Conservation (phyloP, 2,113 vertebrate species). For the Aspidoscelis tigris region DNA sequence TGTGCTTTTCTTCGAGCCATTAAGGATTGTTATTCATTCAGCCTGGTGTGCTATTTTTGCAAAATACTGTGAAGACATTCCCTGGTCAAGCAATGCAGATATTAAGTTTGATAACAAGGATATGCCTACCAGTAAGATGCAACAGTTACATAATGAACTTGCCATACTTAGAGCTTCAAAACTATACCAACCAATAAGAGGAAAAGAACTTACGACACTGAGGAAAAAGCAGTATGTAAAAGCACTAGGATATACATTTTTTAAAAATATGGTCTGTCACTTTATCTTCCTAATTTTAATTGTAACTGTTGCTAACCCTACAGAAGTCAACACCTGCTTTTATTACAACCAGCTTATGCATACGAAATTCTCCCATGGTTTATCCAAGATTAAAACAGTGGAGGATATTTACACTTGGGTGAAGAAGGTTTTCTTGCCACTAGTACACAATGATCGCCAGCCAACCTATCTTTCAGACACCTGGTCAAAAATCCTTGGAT, state of each 20-base stretch:
- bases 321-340: constrained; percentile 38
- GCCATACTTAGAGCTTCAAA: neutral
- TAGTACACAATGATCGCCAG: constrained; percentile 63
- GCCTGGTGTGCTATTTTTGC: neutral
- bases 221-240: constrained; percentile 31
- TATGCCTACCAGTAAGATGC: neutral
- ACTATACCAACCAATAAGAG: constrained; percentile 60
- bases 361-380: constrained; percentile 46
- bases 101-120: neutral
- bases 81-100: constrained; percentile 58
- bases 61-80: constrained; percentile 61
- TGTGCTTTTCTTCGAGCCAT: constrained; percentile 58
- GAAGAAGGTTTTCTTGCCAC: constrained; percentile 38
- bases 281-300: constrained; percentile 61
- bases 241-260: constrained; percentile 46
- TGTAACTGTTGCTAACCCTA: neutral
- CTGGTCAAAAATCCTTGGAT: constrained; percentile 68
- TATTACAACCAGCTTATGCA: constrained; percentile 52
- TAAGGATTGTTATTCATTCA: constrained; percentile 46
- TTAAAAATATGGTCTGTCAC: constrained; percentile 33
- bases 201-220: constrained; percentile 49
- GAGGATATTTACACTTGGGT: constrained; percentile 64
- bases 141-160: neutral
- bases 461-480: constrained; percentile 52
- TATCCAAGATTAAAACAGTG: constrained; percentile 18